Evolutionary conservation across 1,140 invertebrate species (phyloP).

Genomic region (Papilio xuthus): DNA sequence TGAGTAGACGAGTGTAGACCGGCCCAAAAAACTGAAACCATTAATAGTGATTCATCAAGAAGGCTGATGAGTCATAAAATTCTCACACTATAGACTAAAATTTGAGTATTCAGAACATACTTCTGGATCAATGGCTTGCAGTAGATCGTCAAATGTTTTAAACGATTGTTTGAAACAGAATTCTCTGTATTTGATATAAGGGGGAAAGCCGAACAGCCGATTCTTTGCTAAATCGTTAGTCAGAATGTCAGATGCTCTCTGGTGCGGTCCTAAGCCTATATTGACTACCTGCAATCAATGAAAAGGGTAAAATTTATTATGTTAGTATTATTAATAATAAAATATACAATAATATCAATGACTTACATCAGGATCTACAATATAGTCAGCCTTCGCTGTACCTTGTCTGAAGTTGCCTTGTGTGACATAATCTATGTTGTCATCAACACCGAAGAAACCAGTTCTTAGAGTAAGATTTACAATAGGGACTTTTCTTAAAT

Average conservation of each 20-base stretch:
- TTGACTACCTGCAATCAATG: constrained; percentile 57
- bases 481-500: constrained; percentile 53
- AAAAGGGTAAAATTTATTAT: neutral
- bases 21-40: no score
- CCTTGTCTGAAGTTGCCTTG: constrained; percentile 59
- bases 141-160: constrained; percentile 59
- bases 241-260: constrained; percentile 56
- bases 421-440: constrained; percentile 58
- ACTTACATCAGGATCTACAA: constrained; percentile 64
- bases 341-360: neutral
- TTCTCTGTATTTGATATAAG: constrained; percentile 65
- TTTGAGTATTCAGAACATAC: constrained; percentile 45
- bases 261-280: constrained; percentile 55
- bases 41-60: no score
- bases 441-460: constrained; percentile 49
- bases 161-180: constrained; percentile 54
- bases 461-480: constrained; percentile 59
- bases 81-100: no score
- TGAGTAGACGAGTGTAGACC: no score
- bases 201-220: constrained; percentile 59
- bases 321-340: neutral
- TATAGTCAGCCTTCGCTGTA: constrained; percentile 53
- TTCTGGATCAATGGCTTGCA: constrained; percentile 59
- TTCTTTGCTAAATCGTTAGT: constrained; percentile 64
- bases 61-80: no score